phyloP scores from a whole-genome alignment of 2,888 invertebrate genomes.

The Syrista parreyssii region DNA sequence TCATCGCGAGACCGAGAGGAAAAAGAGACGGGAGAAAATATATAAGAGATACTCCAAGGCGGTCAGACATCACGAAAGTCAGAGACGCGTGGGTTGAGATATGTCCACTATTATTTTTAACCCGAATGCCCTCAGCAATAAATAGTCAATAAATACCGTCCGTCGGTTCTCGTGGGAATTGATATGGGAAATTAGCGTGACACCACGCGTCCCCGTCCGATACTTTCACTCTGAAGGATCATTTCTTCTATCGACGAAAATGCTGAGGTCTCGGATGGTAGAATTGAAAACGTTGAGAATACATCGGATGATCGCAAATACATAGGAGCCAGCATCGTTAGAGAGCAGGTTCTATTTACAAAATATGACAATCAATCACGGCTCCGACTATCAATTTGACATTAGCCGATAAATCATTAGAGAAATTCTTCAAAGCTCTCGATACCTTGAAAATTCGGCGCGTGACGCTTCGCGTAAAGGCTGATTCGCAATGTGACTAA shows the following conservation, averaged over 20 bases:
- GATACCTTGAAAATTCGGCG: neutral
- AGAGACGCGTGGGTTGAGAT: slow-evolving; percentile 4
- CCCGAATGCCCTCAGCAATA: slow-evolving; percentile 11
- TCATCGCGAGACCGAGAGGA: slow-evolving; percentile 4
- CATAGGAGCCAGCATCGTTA: neutral
- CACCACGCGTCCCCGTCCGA: neutral
- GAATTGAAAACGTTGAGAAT: neutral
- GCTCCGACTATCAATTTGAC: neutral
- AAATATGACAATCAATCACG: slow-evolving; percentile 38
- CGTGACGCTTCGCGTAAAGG: neutral
- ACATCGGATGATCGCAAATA: neutral
- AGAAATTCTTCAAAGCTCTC: neutral
- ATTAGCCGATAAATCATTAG: neutral
- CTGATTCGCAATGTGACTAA: neutral
- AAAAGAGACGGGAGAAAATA: neutral
- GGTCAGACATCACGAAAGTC: neutral
- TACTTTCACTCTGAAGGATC: neutral
- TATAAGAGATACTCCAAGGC: neutral
- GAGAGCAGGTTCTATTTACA: slow-evolving; percentile 28
- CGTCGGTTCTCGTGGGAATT: slow-evolving; percentile 9
- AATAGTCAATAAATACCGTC: slow-evolving; percentile 18
- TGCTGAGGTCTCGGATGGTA: neutral
- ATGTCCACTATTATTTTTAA: slow-evolving; percentile 22
- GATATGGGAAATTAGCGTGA: neutral
- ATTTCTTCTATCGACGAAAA: neutral